A percentile compares a stretch with the other conserved stretches of the same genome.
Evolutionary conservation across 2,888 invertebrate genomes (phyloP).

Genomic region (Mythimna lalbum): DNA sequence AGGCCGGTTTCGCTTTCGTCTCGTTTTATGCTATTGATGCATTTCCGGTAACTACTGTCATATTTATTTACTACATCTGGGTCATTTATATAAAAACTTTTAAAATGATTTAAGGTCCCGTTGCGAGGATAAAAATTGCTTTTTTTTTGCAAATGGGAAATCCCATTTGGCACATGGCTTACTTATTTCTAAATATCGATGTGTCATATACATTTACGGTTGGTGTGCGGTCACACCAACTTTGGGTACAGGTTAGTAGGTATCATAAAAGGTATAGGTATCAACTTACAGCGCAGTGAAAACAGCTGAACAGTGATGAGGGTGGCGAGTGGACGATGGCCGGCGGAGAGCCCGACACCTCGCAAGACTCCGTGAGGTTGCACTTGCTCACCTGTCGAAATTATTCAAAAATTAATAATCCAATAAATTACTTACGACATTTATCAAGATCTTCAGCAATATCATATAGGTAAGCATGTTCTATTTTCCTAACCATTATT

Average conservation of each 20-base stretch:
- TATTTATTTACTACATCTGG: too few species aligned
- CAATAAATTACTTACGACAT: not conserved
- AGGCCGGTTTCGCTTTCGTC: too few species aligned
- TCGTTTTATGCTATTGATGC: too few species aligned
- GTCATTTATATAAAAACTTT: too few species aligned
- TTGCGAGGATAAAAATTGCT: too few species aligned
- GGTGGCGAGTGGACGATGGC: slow-evolving; percentile 66
- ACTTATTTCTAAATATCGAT: too few species aligned
- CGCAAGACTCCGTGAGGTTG: slow-evolving; percentile 64
- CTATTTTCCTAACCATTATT: not conserved
- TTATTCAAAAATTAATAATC: not conserved
- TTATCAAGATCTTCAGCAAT: not conserved
- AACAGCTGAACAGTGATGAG: slow-evolving; percentile 82
- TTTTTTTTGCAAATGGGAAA: too few species aligned
- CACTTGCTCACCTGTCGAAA: slow-evolving; percentile 67
- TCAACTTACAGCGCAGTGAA: slow-evolving; percentile 83
- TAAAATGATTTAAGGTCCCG: too few species aligned
- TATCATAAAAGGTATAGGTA: slow-evolving; percentile 4
- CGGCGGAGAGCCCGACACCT: slow-evolving; percentile 60
- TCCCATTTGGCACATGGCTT: too few species aligned
- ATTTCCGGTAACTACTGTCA: too few species aligned
- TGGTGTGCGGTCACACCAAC: not conserved
- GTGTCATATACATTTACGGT: not conserved
- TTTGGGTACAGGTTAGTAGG: not conserved
- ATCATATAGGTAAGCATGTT: not conserved